Evolutionary conservation across 2,113 vertebrate species (phyloP).

Genomic region (Forbesichthys agassizii): DNA sequence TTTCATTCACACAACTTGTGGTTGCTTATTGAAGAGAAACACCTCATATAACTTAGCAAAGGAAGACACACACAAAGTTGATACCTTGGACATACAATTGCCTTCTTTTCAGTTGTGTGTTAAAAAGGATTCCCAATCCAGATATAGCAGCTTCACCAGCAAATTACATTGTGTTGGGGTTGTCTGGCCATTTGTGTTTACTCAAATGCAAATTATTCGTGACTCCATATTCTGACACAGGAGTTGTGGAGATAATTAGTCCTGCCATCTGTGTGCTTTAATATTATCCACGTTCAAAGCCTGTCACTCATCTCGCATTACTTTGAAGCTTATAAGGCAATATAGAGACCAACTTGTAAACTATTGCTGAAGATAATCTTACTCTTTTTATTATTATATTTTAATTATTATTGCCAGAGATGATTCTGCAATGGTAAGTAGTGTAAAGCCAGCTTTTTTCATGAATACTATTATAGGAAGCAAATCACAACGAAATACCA

Average conservation of each 20-base stretch:
- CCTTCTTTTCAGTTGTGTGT: slow-evolving; percentile 1
- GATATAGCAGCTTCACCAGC: slow-evolving; percentile 88
- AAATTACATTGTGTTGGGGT: slow-evolving; percentile 55
- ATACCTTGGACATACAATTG: slow-evolving; percentile 32
- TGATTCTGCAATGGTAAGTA: slow-evolving; percentile 50
- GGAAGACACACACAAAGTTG: neutral
- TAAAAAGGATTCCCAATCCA: slow-evolving; percentile 5
- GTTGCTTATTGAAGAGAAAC: neutral
- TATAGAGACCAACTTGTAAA: slow-evolving; percentile 34
- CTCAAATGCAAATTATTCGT: slow-evolving; percentile 28
- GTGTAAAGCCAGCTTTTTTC: slow-evolving; percentile 32
- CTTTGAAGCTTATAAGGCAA: neutral
- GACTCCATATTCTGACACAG: slow-evolving; percentile 17
- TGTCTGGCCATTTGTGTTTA: slow-evolving; percentile 46
- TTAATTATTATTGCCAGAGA: slow-evolving; percentile 43
- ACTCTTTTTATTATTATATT: too few species aligned
- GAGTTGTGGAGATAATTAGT: slow-evolving; percentile 40
- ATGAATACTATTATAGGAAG: slow-evolving; percentile 49
- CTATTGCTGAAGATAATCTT: slow-evolving; percentile 26
- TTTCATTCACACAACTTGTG: slow-evolving; percentile 11
- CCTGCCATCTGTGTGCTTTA: slow-evolving; percentile 21
- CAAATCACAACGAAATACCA: slow-evolving; percentile 27
- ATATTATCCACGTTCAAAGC: slow-evolving; percentile 8
- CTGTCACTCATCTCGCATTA: neutral
- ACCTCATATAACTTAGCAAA: slow-evolving; percentile 11